phyloP scores from a whole-genome alignment of 2,888 invertebrate species.

The Deilephila porcellus region DNA sequence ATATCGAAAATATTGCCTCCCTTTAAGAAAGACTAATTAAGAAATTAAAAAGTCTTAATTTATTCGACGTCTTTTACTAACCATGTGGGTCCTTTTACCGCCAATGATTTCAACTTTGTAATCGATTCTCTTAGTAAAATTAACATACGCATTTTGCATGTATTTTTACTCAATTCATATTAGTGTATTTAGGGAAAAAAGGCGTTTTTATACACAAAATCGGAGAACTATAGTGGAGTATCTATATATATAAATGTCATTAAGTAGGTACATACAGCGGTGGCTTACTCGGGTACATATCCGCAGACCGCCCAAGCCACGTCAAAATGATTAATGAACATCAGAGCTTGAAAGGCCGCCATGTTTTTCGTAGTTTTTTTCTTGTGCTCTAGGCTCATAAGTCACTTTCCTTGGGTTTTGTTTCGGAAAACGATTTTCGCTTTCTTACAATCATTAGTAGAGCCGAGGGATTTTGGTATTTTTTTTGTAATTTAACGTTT shows the following conservation, averaged over 20 bases:
- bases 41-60: conserved; percentile 33
- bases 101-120: conserved; percentile 31
- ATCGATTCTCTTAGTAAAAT: conserved; percentile 8
- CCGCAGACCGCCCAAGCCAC: conserved; percentile 67
- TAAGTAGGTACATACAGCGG: conserved; percentile 44
- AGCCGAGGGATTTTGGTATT: background rate
- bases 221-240: background rate
- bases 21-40: conserved; percentile 4
- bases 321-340: conserved; percentile 75
- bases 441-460: conserved; percentile 2
- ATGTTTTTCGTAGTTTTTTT: conserved; percentile 54
- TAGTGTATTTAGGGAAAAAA: background rate
- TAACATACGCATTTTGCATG: background rate
- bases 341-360: conserved; percentile 70
- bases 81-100: background rate
- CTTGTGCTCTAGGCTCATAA: conserved; percentile 40
- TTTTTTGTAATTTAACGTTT: background rate
- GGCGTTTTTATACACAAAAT: background rate
- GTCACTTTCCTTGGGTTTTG: conserved; percentile 36
- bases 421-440: conserved; percentile 26
- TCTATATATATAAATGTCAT: conserved; percentile 52
- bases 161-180: background rate
- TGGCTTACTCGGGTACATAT: conserved; percentile 54
- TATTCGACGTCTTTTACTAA: conserved; percentile 33
- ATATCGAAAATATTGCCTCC: background rate